These are phyloP conservation scores for Alviniconcha strummeri DNA, from an alignment of 2,888 invertebrate species.

Conservation along the genomic window DNA sequence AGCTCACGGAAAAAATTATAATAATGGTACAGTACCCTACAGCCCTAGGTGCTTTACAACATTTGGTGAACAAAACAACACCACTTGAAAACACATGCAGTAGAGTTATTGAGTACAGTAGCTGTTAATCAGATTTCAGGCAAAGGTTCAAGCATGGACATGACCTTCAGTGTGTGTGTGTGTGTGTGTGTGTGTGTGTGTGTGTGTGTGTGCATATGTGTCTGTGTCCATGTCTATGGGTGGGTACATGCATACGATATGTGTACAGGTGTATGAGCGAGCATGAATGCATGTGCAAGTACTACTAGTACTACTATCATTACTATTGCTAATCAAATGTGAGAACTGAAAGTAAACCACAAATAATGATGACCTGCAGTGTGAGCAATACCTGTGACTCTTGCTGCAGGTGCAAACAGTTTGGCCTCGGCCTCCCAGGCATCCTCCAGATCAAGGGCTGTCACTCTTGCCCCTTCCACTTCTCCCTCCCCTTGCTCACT, in stretches of 20 bases:
- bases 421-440: slow-evolving; percentile 82
- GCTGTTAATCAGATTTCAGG: not conserved
- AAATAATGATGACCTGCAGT: too few species aligned
- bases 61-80: too few species aligned
- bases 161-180: not conserved
- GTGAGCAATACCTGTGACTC: slow-evolving; percentile 78
- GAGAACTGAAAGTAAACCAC: too few species aligned
- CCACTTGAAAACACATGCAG: too few species aligned
- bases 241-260: too few species aligned
- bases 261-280: too few species aligned
- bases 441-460: slow-evolving; percentile 90
- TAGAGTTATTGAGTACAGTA: not conserved
- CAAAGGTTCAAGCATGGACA: not conserved
- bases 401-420: slow-evolving; percentile 81
- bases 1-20: too few species aligned
- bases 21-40: too few species aligned
- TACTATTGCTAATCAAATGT: too few species aligned
- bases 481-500: slow-evolving; percentile 47
- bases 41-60: too few species aligned
- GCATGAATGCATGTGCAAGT: too few species aligned
- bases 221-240: not conserved
- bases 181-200: slow-evolving; percentile 15
- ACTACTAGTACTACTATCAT: too few species aligned
- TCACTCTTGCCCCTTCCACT: slow-evolving; percentile 68
- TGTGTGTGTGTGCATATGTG: not conserved